These are phyloP conservation scores for Parnassius glacialis DNA, from an alignment of 2,888 invertebrate genomes.

Conservation along the genomic window DNA sequence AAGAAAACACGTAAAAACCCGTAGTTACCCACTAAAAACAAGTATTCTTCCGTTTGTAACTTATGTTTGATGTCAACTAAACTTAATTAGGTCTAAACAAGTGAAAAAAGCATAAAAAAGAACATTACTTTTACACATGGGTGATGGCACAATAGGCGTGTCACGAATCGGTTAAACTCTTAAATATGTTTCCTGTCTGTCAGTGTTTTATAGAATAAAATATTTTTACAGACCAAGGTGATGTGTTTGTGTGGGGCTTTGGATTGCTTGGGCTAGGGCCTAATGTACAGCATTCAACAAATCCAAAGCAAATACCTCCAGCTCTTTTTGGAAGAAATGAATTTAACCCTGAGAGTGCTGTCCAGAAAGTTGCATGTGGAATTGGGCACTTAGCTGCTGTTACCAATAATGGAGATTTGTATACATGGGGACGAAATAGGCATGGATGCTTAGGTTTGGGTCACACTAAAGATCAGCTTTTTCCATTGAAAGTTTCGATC, in stretches of 20 bases:
- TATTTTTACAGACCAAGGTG: constrained; percentile 85
- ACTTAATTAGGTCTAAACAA: too few relatives aligned
- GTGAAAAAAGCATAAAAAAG: too few relatives aligned
- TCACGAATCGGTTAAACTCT: too few relatives aligned
- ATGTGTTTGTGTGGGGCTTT: constrained; percentile 96
- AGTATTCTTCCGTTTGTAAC: too few relatives aligned
- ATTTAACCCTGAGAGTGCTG: constrained; percentile 85
- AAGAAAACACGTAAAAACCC: too few relatives aligned
- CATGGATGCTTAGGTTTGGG: constrained; percentile 92
- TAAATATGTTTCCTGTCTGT: too few relatives aligned
- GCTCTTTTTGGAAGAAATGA: constrained; percentile 93
- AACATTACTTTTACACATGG: too few relatives aligned
- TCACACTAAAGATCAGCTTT: constrained; percentile 89
- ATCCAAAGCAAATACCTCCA: constrained; percentile 88
- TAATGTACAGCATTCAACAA: constrained; percentile 81
- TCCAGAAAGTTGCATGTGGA: constrained; percentile 86
- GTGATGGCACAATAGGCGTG: too few relatives aligned
- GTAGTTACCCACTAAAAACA: too few relatives aligned
- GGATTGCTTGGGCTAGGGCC: constrained; percentile 96
- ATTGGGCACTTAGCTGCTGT: constrained; percentile 89
- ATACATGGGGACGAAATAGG: constrained; percentile 95
- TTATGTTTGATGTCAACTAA: too few relatives aligned
- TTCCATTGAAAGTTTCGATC: constrained; percentile 91
- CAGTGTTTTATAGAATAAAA: not conserved
- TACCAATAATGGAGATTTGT: constrained; percentile 91